Evolutionary conservation across 2,113 vertebrate genomes (phyloP).

Genomic region (Kryptolebias marmoratus): DNA sequence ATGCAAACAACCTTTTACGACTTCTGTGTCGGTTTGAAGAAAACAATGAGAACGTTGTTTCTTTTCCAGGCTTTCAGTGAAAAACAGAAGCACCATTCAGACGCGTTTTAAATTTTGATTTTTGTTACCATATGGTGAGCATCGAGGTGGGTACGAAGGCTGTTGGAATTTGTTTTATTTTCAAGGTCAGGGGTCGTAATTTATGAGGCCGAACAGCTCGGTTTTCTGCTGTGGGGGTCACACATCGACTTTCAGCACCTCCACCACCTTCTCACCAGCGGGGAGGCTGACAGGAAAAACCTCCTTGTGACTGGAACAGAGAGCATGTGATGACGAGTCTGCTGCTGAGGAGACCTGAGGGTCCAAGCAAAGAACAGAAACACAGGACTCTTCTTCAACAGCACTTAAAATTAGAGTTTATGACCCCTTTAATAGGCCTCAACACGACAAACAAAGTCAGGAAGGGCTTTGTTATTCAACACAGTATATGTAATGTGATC

Average conservation of each 20-base stretch:
- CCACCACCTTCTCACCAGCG: constrained; percentile 10
- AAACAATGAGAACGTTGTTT: not conserved
- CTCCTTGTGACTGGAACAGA: constrained; percentile 32
- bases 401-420: too few species aligned
- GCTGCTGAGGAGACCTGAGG: not conserved
- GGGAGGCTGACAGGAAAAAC: not conserved
- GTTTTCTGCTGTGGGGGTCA: not conserved
- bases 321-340: constrained; percentile 28
- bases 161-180: not conserved
- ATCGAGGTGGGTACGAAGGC: not conserved
- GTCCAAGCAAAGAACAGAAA: not conserved
- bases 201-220: constrained; percentile 20
- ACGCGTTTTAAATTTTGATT: constrained; percentile 4
- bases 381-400: not conserved
- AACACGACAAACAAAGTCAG: not conserved
- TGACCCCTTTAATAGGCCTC: too few species aligned
- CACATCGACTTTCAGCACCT: not conserved
- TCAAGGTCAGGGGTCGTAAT: constrained; percentile 31
- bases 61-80: constrained; percentile 10
- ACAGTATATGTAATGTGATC: not conserved
- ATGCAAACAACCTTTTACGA: constrained; percentile 10
- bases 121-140: constrained; percentile 31
- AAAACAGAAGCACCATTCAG: constrained; percentile 55
- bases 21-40: not conserved
- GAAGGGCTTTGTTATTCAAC: not conserved